Base-by-base conservation (phyloP, 1,140 invertebrate genomes). In the Sarcophaga peregrina region DNA sequence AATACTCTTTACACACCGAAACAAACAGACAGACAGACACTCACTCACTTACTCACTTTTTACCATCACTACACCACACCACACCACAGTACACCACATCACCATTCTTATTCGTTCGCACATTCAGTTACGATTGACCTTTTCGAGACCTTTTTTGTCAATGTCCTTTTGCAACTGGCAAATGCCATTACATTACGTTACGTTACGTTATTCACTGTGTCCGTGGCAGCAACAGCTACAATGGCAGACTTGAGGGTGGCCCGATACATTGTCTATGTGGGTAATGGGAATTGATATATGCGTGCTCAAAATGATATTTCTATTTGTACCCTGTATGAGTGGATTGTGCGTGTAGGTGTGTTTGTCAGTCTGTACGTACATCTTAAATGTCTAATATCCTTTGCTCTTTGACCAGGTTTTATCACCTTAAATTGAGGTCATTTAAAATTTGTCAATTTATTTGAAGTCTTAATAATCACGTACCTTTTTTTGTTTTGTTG, bases 111-210 rank as follows among this genome's bases (percentile, higher is more conserved):
- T 68, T 68, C 62, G 62, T 68, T 68, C 17, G 62, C 62, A 68
- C 62, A 68, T 68, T 68, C 62, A 68, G n/a, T 68, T 20, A 68
- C 62, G 62, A 68, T 20, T 68, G 62, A 68, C 62, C 62, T 68
- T 68, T 37, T 68, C 5, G 3, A 25, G n/a, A 68, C 62, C 62
- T 20, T n/a, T 20, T 68, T 68, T 68, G 62, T 68, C 62, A 68
- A 68, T 68, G 62, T 17, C 62, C 62, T 8, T 68, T 68, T 20
- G n/a, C 62, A 68, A 68, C 62, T 8, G 13, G 62, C 17, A 68
- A 68, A 68, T 68, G 62, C 62, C 62, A 68, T 68, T 68, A 68
- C 62, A 37, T 37, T 37, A 37, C 25, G 25, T 37, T 37, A 37
- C 25, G 25, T 37, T 37, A 37, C 25, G 25, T 37, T 37, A 37